These are phyloP conservation scores for Alentia gelatinosa DNA, from an alignment of 2,888 invertebrate genomes.

Conservation along the genomic window DNA sequence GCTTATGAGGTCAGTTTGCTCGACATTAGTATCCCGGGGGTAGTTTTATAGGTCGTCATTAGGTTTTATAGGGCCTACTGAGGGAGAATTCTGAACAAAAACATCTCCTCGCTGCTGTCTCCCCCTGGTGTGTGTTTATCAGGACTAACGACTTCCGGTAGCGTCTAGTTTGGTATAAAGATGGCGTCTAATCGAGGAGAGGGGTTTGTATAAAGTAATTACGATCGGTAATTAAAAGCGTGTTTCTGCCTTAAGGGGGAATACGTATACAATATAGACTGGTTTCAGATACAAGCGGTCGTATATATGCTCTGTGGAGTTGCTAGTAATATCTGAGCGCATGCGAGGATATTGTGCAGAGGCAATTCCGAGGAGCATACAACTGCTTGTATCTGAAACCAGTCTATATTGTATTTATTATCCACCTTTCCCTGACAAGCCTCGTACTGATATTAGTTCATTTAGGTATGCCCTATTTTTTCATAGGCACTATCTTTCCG, in stretches of 20 bases:
- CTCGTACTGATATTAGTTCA: too few species aligned
- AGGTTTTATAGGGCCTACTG: background rate
- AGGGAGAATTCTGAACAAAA: background rate
- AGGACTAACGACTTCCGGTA: background rate
- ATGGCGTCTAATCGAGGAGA: background rate
- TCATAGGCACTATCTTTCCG: too few species aligned
- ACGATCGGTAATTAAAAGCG: background rate
- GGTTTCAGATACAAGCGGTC: too few species aligned
- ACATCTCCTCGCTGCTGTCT: background rate
- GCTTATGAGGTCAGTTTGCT: background rate
- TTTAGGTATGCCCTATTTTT: too few species aligned
- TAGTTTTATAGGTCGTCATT: background rate
- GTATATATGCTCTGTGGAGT: too few species aligned
- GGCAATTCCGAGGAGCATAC: too few species aligned
- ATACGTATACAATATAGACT: too few species aligned
- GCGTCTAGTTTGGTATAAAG: background rate
- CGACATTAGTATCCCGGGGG: background rate
- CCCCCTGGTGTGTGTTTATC: background rate
- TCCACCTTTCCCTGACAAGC: too few species aligned
- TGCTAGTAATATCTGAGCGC: too few species aligned
- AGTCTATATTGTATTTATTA: too few species aligned
- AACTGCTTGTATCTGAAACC: too few species aligned
- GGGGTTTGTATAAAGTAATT: background rate
- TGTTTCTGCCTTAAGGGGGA: background rate
- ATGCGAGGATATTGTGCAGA: too few species aligned